Conservation (phyloP, 2,888 invertebrate species). For the Celastrina argiolus region DNA sequence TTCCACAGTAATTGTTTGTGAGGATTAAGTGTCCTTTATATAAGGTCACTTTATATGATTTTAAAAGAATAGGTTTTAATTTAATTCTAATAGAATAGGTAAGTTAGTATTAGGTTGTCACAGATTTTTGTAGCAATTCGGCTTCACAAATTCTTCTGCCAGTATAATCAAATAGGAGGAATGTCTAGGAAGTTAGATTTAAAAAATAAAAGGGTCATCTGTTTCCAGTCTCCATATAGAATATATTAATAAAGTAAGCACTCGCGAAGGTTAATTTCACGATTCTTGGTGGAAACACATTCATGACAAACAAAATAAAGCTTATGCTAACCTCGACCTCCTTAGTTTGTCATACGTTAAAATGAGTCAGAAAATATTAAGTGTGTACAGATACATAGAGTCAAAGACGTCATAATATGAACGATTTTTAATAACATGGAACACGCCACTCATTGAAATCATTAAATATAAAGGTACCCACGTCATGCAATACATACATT, state of each 20-base stretch:
- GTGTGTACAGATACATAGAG: background rate
- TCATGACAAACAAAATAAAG: background rate
- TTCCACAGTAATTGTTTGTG: no score
- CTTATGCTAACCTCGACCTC: conserved; percentile 1
- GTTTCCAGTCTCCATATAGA: no score
- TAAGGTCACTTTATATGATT: no score
- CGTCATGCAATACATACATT: background rate
- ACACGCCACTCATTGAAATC: background rate
- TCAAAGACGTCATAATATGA: background rate
- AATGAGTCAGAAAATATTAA: conserved; percentile 12
- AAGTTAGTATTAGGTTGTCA: no score
- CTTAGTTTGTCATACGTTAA: background rate
- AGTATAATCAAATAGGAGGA: no score
- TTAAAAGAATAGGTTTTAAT: no score
- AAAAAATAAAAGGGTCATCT: no score
- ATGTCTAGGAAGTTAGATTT: no score
- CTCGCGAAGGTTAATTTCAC: background rate
- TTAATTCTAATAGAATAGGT: no score
- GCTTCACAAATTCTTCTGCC: no score
- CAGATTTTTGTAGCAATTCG: no score
- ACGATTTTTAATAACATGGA: background rate
- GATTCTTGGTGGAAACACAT: background rate
- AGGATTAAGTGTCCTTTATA: no score
- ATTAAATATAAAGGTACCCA: background rate
- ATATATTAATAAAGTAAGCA: background rate